phyloP scores from a whole-genome alignment of 2,888 invertebrate species.

The Xestia ashworthii region DNA sequence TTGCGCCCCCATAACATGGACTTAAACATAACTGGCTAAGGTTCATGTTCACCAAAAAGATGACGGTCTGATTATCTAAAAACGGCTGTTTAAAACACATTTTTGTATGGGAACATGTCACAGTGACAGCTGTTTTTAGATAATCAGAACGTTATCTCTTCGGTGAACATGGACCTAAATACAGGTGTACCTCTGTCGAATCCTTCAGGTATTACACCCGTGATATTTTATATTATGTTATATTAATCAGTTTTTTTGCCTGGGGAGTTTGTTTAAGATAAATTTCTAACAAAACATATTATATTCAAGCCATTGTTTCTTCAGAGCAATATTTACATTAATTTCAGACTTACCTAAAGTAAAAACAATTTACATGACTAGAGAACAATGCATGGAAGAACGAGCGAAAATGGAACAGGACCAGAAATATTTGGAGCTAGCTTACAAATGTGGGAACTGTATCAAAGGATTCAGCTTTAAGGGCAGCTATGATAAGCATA shows the following conservation, averaged over 20 bases:
- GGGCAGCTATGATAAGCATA: slow-evolving; percentile 78
- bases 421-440: slow-evolving; percentile 69
- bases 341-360: slow-evolving; percentile 62
- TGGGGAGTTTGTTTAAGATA: not conserved
- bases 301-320: not conserved
- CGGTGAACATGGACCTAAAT: no score
- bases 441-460: slow-evolving; percentile 78
- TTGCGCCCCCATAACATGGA: not conserved
- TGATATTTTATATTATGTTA: not conserved
- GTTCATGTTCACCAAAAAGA: no score
- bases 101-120: no score
- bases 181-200: not conserved
- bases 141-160: no score
- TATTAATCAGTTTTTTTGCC: no score
- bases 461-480: slow-evolving; percentile 80
- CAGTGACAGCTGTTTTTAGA: no score
- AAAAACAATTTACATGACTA: slow-evolving; percentile 73
- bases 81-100: no score
- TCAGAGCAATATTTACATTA: not conserved
- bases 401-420: slow-evolving; percentile 67
- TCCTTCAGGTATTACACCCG: not conserved
- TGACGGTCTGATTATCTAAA: no score
- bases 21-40: not conserved
- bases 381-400: slow-evolving; percentile 77
- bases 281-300: not conserved